These are phyloP conservation scores for Zonotrichia albicollis DNA, from an alignment of 2,797 vertebrate species.

Conservation along the genomic window DNA sequence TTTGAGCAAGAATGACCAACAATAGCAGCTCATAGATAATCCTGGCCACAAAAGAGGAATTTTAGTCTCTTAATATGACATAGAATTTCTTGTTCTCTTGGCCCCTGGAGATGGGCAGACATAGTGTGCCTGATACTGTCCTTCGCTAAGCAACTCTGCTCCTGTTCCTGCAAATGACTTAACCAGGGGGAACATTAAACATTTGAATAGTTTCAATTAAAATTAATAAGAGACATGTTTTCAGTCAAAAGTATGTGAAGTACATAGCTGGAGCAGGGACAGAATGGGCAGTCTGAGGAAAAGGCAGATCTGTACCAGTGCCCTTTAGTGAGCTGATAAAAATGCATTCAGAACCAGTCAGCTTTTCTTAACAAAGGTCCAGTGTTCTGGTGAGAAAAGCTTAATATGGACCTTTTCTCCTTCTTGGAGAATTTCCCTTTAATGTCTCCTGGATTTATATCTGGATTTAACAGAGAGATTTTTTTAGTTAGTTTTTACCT, in stretches of 20 bases:
- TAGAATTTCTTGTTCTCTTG: not conserved
- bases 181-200: not conserved
- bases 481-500: not conserved
- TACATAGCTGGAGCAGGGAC: not conserved
- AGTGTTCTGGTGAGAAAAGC: not conserved
- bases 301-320: not conserved
- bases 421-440: not conserved
- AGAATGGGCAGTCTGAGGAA: not conserved
- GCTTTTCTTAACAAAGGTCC: slow-evolving; percentile 17
- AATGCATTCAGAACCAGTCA: not conserved
- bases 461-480: not conserved
- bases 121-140: not conserved
- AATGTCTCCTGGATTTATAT: slow-evolving; percentile 11
- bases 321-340: not conserved
- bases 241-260: not conserved
- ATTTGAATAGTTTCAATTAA: slow-evolving; percentile 6
- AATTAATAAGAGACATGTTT: not conserved
- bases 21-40: not conserved
- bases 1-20: not conserved
- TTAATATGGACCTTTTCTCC: not conserved
- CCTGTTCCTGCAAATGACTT: not conserved
- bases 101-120: not conserved
- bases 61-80: not conserved
- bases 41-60: not conserved
- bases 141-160: not conserved